A percentile compares a stretch with the other conserved stretches of the same genome.
These are phyloP conservation scores for Xyliphius kryptos DNA, from an alignment of 2,113 vertebrate genomes.

Conservation along the genomic window DNA sequence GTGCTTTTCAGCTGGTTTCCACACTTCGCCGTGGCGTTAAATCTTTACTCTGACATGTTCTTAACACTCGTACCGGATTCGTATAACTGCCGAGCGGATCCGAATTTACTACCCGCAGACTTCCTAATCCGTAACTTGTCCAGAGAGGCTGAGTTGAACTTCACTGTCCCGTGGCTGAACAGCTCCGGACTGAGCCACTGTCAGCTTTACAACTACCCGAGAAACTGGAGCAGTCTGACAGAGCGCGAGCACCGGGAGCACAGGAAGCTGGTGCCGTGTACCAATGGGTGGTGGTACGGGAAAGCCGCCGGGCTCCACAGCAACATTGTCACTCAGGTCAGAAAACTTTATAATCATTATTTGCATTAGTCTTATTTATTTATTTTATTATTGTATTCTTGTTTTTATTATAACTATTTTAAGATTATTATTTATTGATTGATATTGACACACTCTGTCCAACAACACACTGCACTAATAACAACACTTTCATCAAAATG, in stretches of 20 bases:
- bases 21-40: slow-evolving; percentile 64
- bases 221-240: slow-evolving; percentile 48
- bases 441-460: too few species aligned
- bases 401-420: too few species aligned
- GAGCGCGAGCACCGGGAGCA: slow-evolving; percentile 25
- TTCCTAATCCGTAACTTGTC: slow-evolving; percentile 58
- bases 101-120: slow-evolving; percentile 58
- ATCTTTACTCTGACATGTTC: slow-evolving; percentile 62
- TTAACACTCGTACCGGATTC: slow-evolving; percentile 57
- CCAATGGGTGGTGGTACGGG: slow-evolving; percentile 66
- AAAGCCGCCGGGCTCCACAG: slow-evolving; percentile 62
- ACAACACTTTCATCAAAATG: too few species aligned
- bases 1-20: slow-evolving; percentile 69
- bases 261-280: slow-evolving; percentile 60
- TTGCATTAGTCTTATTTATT: too few species aligned
- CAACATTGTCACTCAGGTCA: slow-evolving; percentile 75
- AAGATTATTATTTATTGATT: too few species aligned
- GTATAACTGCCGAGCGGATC: slow-evolving; percentile 67
- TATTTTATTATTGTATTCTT: too few species aligned
- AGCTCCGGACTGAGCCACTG: slow-evolving; percentile 60
- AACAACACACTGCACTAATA: too few species aligned
- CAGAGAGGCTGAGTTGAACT: slow-evolving; percentile 54
- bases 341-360: too few species aligned
- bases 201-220: slow-evolving; percentile 58
- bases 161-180: slow-evolving; percentile 61